These are phyloP conservation scores for Myodes glareolus DNA, from an alignment of 2,113 vertebrate species.

Conservation along the genomic window DNA sequence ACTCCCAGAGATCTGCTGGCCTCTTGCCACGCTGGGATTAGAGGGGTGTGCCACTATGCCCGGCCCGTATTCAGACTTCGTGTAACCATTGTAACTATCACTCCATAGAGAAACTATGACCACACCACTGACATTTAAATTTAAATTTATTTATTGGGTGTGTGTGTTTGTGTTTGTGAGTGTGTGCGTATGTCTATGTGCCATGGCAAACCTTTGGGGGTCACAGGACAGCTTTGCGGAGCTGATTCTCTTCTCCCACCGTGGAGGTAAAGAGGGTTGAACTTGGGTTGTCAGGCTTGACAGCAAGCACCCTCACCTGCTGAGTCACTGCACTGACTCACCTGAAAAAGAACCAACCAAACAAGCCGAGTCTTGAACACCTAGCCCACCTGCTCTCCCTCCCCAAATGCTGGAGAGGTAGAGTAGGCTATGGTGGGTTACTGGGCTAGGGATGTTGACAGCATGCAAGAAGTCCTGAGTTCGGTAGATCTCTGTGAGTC, in stretches of 20 bases:
- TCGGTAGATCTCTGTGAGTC: background rate
- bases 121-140: too few relatives aligned
- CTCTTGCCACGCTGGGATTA: background rate
- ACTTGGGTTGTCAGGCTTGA: background rate
- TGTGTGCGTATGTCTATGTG: background rate
- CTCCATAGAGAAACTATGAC: too few relatives aligned
- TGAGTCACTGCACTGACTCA: background rate
- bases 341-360: background rate
- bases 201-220: background rate
- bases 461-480: background rate
- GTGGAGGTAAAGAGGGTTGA: background rate
- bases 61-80: too few relatives aligned
- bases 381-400: background rate
- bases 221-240: background rate
- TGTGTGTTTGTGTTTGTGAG: background rate
- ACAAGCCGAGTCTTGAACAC: background rate
- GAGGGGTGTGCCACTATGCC: background rate
- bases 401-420: background rate
- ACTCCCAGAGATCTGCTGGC: background rate
- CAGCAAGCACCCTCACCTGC: background rate
- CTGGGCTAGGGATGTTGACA: background rate
- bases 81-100: background rate
- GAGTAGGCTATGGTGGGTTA: background rate
- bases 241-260: background rate
- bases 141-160: too few relatives aligned